phyloP scores from a whole-genome alignment of 2,113 vertebrate species.

The Balaenoptera acutorostrata region DNA sequence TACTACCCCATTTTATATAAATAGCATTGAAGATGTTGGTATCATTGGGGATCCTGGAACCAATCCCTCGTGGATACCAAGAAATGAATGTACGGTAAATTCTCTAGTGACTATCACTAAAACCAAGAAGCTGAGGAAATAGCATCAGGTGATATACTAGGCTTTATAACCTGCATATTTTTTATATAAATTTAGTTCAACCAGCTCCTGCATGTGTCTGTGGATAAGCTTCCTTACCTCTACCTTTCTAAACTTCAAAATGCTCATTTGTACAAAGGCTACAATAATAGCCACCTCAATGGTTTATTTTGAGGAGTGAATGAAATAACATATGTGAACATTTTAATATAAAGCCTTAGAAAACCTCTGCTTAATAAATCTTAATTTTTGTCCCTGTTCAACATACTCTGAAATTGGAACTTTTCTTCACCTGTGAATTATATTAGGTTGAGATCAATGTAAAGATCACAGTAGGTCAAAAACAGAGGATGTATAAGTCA shows the following conservation, averaged over 20 bases:
- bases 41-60: background rate
- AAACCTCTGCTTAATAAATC: background rate
- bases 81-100: background rate
- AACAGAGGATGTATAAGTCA: background rate
- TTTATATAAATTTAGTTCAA: background rate
- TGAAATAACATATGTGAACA: background rate
- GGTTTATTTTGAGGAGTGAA: background rate
- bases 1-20: background rate
- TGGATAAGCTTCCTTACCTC: background rate
- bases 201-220: background rate
- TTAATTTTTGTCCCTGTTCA: background rate
- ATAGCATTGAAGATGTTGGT: background rate
- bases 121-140: background rate
- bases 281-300: background rate
- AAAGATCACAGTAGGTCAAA: background rate
- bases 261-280: background rate
- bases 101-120: background rate
- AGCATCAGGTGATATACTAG: background rate
- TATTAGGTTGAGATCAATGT: background rate
- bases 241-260: background rate
- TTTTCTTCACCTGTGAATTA: background rate
- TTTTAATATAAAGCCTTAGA: background rate
- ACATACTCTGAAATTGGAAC: background rate
- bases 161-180: background rate
- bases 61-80: background rate